These are phyloP conservation scores for Anastrepha obliqua DNA, from an alignment of 1,140 invertebrate genomes.

Conservation along the genomic window DNA sequence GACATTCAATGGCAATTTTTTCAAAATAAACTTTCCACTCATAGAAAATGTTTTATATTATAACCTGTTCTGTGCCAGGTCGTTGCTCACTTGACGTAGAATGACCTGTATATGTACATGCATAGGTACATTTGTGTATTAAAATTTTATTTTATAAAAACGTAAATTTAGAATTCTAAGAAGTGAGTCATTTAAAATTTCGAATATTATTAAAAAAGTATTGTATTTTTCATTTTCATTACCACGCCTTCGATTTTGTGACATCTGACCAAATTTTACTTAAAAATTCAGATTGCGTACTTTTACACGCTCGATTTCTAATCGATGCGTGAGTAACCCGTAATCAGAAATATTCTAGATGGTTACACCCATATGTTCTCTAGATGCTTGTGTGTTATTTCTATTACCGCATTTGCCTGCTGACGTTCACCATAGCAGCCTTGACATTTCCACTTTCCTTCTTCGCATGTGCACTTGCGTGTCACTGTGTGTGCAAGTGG, in stretches of 20 bases:
- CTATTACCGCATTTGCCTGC: not conserved
- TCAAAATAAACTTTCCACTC: too few species aligned
- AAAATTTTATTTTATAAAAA: too few species aligned
- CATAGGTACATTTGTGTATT: too few species aligned
- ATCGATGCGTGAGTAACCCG: not conserved
- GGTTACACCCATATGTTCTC: not conserved
- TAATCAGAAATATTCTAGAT: conserved; percentile 26
- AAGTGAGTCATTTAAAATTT: too few species aligned
- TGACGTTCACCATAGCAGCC: not conserved
- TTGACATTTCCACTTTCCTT: conserved; percentile 34
- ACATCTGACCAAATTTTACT: not conserved
- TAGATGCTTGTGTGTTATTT: not conserved
- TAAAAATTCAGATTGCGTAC: not conserved
- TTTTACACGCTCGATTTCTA: not conserved
- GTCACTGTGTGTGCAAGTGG: not conserved
- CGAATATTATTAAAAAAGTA: too few species aligned
- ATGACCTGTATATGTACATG: too few species aligned
- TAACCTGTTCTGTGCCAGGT: too few species aligned
- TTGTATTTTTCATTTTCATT: too few species aligned
- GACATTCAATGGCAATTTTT: too few species aligned
- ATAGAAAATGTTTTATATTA: too few species aligned
- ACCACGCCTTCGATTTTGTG: not conserved
- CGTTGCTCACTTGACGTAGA: too few species aligned
- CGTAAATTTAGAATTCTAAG: too few species aligned
- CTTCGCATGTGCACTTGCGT: not conserved